Percentiles rank a stretch among this genome's conserved stretches.
phyloP scores from a whole-genome alignment of 2,797 vertebrate species.

The Gallirallus australis region DNA sequence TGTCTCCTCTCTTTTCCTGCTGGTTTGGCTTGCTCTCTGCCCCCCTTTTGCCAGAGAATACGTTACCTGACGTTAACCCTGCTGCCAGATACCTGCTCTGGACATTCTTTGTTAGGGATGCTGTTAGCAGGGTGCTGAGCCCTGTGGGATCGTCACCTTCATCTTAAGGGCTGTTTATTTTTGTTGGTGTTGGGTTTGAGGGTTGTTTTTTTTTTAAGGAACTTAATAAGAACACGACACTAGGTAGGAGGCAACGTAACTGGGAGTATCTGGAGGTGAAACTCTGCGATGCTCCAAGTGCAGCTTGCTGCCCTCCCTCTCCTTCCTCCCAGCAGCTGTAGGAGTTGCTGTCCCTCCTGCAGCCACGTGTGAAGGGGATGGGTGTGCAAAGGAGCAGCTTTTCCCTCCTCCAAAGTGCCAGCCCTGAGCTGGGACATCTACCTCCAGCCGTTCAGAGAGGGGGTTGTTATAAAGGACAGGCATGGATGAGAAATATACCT shows the following conservation, averaged over 20 bases:
- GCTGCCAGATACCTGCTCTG: neutral
- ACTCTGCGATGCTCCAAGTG: neutral
- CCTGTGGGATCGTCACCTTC: accelerated
- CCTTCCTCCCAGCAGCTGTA: neutral
- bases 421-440: neutral
- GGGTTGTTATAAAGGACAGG: neutral
- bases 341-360: neutral
- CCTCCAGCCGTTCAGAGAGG: neutral
- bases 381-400: neutral
- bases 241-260: neutral
- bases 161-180: neutral
- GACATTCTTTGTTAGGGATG: neutral
- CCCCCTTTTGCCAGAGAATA: neutral
- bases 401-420: neutral
- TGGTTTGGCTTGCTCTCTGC: neutral
- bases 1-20: neutral
- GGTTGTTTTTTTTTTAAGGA: neutral
- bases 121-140: neutral
- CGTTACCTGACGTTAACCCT: neutral
- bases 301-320: accelerated
- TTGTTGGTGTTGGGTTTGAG: too few species aligned
- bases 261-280: neutral
- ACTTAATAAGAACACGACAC: accelerated
- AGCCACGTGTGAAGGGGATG: neutral
- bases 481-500: too few species aligned